Base-by-base conservation (phyloP, 2,797 vertebrate species). In the Lepilemur septentrionalis region DNA sequence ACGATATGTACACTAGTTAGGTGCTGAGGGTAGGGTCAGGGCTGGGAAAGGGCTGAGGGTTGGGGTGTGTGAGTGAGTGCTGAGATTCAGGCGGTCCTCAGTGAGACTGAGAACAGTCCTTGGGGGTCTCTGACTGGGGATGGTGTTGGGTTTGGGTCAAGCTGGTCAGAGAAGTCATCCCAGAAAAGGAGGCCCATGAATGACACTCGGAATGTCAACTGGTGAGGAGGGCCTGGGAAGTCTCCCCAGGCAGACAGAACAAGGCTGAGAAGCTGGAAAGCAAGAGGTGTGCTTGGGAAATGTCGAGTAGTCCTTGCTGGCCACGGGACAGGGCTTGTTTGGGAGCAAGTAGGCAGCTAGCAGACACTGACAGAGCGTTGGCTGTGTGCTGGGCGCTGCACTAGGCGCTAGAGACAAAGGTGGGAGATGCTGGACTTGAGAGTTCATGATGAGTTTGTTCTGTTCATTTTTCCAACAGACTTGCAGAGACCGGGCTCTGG, bases 271-370 rank as follows among this genome's bases (percentile, higher is more conserved):
- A 69, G 70, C 61, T 61, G 61, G 79, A 25, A 84, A 63, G 72
- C 69, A 91, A 52, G 75, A 38, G 30, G 35, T 2, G 13, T 4
- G 18, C n/a, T 75, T 59, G 84, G 59, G 65, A 79, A 90, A 92
- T 4, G 10, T 46, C 7, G 0, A 0, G 4, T 13, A 8, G 63
- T 70, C 32, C 23, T 2, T 13, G 7, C 10, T 15, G 65, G 67
- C 65, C 87, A 15, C 4, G 18, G 8, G 48, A 28, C 9, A 81
- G 72, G 25, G 50, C 87, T 69, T 59, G 25, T 35, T 28, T 15
- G 48, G 8, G 25, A 38, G 10, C 9, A 46, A 23, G 2, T 9
- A 10, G 32, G 17, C 32, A 67, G 48, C n/a, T n/a, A 46, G 69
- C 17, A 32, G 80, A 15, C 57, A 35, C 32, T 59, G 46, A 41